Evolutionary conservation across 2,888 invertebrate genomes (phyloP).

Genomic region (Polyploca ridens): DNA sequence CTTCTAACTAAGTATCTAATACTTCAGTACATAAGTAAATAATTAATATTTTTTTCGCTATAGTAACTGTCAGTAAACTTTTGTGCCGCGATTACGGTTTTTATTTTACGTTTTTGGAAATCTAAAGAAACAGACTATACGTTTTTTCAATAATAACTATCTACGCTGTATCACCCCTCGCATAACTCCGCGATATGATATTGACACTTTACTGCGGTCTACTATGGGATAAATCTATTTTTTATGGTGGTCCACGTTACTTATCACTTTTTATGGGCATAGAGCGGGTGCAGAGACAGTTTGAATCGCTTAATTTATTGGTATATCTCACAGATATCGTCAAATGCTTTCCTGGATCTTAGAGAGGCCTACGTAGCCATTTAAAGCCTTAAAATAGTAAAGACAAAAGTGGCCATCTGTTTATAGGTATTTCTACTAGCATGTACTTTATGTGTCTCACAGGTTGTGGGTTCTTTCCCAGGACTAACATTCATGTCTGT

Average conservation of each 20-base stretch:
- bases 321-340: background rate
- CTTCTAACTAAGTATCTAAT: too few species aligned
- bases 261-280: slow-evolving; percentile 64
- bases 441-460: too few species aligned
- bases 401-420: too few species aligned
- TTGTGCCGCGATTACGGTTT: too few species aligned
- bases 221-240: slow-evolving; percentile 56
- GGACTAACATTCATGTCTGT: too few species aligned
- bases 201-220: slow-evolving; percentile 52
- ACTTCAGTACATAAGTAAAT: too few species aligned
- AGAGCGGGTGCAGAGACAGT: slow-evolving; percentile 29
- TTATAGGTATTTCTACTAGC: too few species aligned
- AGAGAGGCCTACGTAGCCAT: background rate
- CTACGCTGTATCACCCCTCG: slow-evolving; percentile 45
- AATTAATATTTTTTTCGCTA: too few species aligned
- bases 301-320: slow-evolving; percentile 21
- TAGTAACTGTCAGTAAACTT: too few species aligned
- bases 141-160: background rate
- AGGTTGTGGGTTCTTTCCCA: too few species aligned
- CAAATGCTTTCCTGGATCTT: background rate
- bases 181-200: slow-evolving; percentile 51
- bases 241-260: slow-evolving; percentile 62
- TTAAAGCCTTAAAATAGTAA: background rate
- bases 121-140: too few species aligned
- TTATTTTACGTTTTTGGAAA: too few species aligned